Conservation (phyloP, 2,113 vertebrate genomes). For the Hoplias malabaricus region DNA sequence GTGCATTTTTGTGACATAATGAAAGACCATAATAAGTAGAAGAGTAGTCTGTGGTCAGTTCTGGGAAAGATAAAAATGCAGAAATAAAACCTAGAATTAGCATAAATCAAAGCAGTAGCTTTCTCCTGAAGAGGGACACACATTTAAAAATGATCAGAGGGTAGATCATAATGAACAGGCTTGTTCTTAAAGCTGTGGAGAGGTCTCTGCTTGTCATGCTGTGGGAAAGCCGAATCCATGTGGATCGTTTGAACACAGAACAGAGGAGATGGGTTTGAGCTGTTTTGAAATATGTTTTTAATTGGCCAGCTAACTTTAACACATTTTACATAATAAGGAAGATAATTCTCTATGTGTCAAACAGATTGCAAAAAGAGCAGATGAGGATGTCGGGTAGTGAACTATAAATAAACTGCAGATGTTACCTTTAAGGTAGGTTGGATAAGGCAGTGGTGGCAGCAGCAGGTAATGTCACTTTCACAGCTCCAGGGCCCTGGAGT, state of each 20-base stretch:
- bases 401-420: too few relatives aligned
- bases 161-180: constrained; percentile 8
- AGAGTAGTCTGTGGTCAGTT: not conserved
- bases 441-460: too few relatives aligned
- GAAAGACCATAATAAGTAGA: not conserved
- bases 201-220: not conserved
- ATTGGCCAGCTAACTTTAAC: not conserved
- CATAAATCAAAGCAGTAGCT: not conserved
- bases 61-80: not conserved
- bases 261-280: not conserved
- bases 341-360: too few relatives aligned
- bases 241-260: not conserved
- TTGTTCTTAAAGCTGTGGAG: not conserved
- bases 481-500: too few relatives aligned
- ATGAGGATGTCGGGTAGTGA: not conserved
- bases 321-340: not conserved
- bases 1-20: not conserved
- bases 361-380: not conserved
- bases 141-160: not conserved
- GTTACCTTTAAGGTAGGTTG: too few relatives aligned
- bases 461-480: too few relatives aligned
- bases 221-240: constrained; percentile 1
- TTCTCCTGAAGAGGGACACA: not conserved
- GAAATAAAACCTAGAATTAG: not conserved
- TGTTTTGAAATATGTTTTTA: not conserved